These are phyloP conservation scores for Napeogenes sylphis DNA, from an alignment of 2,888 invertebrate species.

Conservation along the genomic window DNA sequence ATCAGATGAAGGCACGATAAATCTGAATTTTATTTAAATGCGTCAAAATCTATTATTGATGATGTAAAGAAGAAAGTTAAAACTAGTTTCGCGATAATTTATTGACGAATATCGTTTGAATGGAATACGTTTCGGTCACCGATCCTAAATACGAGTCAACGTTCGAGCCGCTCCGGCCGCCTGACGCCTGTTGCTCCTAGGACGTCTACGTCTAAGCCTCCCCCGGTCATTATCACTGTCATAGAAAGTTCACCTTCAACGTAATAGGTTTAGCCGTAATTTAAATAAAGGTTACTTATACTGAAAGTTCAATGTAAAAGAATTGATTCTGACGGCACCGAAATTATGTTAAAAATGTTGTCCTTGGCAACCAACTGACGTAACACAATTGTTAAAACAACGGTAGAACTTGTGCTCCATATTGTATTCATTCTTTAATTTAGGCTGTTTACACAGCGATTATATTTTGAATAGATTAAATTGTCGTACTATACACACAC, in stretches of 20 bases:
- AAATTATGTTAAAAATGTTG: not conserved
- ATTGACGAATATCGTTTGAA: slow-evolving; percentile 8
- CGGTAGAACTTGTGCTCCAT: slow-evolving; percentile 10
- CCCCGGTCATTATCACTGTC: slow-evolving; percentile 26
- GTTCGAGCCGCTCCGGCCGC: slow-evolving; percentile 24
- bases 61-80: slow-evolving; percentile 5
- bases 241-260: slow-evolving; percentile 16
- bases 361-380: slow-evolving; percentile 8
- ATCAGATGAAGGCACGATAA: not conserved
- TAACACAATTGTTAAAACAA: slow-evolving; percentile 14
- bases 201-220: slow-evolving; percentile 23
- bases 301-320: not conserved
- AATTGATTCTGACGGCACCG: not conserved
- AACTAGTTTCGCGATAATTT: slow-evolving; percentile 20
- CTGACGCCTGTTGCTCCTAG: slow-evolving; percentile 30
- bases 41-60: not conserved
- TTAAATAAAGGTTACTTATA: slow-evolving; percentile 10
- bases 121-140: slow-evolving; percentile 28
- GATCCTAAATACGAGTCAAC: slow-evolving; percentile 33
- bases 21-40: not conserved
- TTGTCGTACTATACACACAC: not conserved
- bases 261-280: slow-evolving; percentile 5
- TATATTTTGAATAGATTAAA: slow-evolving; percentile 6
- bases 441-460: slow-evolving; percentile 11
- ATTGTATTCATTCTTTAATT: slow-evolving; percentile 16